Evolutionary conservation across 2,797 vertebrate species (phyloP).

Genomic region (Trachops cirrhosus): DNA sequence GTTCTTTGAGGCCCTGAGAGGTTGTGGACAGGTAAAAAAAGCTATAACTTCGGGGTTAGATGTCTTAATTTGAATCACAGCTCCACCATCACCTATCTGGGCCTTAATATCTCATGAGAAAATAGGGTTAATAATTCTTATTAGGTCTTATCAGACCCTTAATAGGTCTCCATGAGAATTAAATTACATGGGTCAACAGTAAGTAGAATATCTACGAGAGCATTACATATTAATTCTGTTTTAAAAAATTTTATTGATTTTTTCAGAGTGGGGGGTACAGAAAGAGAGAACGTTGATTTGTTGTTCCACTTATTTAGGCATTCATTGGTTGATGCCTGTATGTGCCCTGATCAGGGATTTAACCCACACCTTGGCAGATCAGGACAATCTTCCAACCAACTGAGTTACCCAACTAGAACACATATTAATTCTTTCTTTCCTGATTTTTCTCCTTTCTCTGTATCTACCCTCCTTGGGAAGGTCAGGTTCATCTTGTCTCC

Average conservation of each 20-base stretch:
- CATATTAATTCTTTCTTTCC: background rate
- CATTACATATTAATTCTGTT: background rate
- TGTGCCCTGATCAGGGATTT: too few species aligned
- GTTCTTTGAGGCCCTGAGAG: background rate
- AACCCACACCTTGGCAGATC: too few species aligned
- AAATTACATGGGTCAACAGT: constrained; percentile 45
- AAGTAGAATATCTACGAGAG: background rate
- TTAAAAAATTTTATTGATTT: too few species aligned
- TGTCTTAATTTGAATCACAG: background rate
- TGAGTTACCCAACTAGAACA: too few species aligned
- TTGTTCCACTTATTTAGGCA: too few species aligned
- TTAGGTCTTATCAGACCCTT: background rate
- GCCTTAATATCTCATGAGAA: background rate
- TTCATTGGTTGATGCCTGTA: too few species aligned
- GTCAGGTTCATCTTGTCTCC: background rate
- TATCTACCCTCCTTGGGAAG: background rate
- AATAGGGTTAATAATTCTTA: constrained; percentile 34
- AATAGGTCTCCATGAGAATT: constrained; percentile 46
- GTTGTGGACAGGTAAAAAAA: background rate
- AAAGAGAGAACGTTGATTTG: too few species aligned
- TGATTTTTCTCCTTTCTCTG: background rate
- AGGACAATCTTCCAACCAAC: too few species aligned
- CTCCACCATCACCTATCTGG: background rate
- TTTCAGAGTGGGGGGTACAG: too few species aligned
- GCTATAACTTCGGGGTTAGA: background rate